These are phyloP conservation scores for Rallus crepitans DNA, from an alignment of 2,797 vertebrate species.

Conservation along the genomic window DNA sequence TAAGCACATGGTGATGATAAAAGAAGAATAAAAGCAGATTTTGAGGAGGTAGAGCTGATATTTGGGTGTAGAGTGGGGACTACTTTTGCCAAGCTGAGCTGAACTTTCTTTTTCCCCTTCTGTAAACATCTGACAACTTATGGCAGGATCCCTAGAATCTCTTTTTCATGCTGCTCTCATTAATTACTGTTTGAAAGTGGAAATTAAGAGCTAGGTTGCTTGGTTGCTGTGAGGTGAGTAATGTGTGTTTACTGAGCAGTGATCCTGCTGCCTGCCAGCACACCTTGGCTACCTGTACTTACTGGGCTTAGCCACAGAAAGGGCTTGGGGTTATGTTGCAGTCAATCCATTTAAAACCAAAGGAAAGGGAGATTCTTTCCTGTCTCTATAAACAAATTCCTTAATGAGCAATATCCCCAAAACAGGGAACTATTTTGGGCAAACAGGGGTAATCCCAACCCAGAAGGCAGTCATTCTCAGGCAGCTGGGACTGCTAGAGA, in stretches of 20 bases:
- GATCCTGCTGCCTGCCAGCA: conserved; percentile 14
- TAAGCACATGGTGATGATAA: neutral
- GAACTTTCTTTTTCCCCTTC: neutral
- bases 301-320: conserved; percentile 17
- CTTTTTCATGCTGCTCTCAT: neutral
- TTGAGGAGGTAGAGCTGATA: neutral
- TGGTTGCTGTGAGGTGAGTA: neutral
- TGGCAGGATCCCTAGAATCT: neutral
- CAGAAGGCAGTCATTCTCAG: neutral
- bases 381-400: neutral
- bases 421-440: neutral
- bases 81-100: neutral
- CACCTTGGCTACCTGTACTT: neutral
- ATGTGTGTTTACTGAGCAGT: neutral
- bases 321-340: neutral
- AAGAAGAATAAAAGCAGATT: neutral
- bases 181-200: neutral
- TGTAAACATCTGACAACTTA: neutral
- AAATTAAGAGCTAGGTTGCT: neutral
- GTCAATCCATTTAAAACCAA: neutral
- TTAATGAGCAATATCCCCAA: conserved; percentile 16
- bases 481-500: neutral
- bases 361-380: neutral
- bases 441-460: neutral
- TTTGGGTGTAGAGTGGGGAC: neutral